phyloP scores from a whole-genome alignment of 2,797 vertebrate species.

The Argentina silus region DNA sequence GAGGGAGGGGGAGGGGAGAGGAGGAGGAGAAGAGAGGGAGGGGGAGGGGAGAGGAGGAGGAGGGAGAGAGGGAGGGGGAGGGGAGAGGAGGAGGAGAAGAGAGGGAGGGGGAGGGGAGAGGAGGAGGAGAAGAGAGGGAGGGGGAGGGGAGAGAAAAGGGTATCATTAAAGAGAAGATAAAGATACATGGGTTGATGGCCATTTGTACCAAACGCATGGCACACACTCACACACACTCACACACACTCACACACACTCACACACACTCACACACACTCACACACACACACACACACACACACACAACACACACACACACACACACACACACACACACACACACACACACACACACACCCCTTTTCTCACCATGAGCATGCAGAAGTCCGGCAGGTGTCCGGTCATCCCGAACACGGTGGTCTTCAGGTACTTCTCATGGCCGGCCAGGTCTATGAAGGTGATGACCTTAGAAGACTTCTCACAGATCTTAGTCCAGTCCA shows the following conservation, averaged over 20 bases:
- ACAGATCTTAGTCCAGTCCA: conserved; percentile 98
- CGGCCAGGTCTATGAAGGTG: conserved; percentile 96
- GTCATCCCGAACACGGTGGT: conserved; percentile 99
- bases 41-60: too few relatives aligned
- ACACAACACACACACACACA: too few relatives aligned
- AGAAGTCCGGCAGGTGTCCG: conserved; percentile 95
- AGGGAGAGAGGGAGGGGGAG: neutral
- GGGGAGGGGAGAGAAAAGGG: too few relatives aligned
- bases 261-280: neutral
- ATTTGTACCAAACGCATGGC: too few relatives aligned
- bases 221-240: neutral
- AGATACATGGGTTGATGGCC: too few relatives aligned
- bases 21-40: neutral
- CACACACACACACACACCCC: too few relatives aligned
- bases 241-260: too few relatives aligned
- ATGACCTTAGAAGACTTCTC: conserved; percentile 98
- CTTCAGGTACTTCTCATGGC: conserved; percentile 97
- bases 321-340: neutral
- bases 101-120: neutral
- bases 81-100: neutral
- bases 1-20: neutral
- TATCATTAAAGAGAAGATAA: too few relatives aligned
- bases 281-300: too few relatives aligned
- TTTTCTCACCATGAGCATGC: conserved; percentile 99
- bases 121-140: neutral